Percentiles rank a stretch among this genome's conserved stretches.
Conservation (phyloP, 1,140 invertebrate genomes). For the Nasonia giraulti region DNA sequence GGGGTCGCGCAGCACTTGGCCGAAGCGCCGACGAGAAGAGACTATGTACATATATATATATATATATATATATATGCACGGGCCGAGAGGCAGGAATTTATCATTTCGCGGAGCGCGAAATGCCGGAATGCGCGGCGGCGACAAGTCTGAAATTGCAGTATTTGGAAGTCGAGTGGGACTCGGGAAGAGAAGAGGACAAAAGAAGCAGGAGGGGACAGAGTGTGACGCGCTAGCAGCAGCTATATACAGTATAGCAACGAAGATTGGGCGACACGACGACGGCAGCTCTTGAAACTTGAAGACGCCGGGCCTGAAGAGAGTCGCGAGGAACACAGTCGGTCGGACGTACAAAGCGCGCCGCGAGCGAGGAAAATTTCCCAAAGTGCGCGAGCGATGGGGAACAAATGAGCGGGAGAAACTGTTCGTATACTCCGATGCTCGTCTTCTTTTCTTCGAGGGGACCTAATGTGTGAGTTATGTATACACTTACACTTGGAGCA, state of each 20-base stretch:
- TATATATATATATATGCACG: no score
- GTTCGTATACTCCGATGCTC: background rate
- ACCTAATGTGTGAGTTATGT: no score
- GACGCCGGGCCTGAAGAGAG: background rate
- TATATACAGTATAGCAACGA: background rate
- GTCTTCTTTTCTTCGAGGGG: background rate
- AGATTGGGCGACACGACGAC: slow-evolving; percentile 17
- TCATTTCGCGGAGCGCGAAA: slow-evolving; percentile 43
- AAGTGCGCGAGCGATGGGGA: background rate
- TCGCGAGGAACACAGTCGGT: slow-evolving; percentile 17
- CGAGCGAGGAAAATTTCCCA: slow-evolving; percentile 23
- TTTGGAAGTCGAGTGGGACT: slow-evolving; percentile 35
- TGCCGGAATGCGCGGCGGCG: slow-evolving; percentile 17
- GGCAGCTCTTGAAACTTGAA: slow-evolving; percentile 36
- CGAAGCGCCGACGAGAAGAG: background rate
- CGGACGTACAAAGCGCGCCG: background rate
- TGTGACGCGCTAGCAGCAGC: slow-evolving; percentile 3
- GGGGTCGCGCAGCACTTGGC: background rate
- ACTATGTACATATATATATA: no score
- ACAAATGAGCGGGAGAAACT: background rate
- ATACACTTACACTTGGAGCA: background rate
- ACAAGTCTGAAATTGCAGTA: slow-evolving; percentile 46
- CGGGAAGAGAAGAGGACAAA: background rate
- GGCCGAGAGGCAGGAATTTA: slow-evolving; percentile 25
- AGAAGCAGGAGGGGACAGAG: background rate